These are phyloP conservation scores for Nyctibius grandis DNA, from an alignment of 2,797 vertebrate genomes.

Conservation along the genomic window DNA sequence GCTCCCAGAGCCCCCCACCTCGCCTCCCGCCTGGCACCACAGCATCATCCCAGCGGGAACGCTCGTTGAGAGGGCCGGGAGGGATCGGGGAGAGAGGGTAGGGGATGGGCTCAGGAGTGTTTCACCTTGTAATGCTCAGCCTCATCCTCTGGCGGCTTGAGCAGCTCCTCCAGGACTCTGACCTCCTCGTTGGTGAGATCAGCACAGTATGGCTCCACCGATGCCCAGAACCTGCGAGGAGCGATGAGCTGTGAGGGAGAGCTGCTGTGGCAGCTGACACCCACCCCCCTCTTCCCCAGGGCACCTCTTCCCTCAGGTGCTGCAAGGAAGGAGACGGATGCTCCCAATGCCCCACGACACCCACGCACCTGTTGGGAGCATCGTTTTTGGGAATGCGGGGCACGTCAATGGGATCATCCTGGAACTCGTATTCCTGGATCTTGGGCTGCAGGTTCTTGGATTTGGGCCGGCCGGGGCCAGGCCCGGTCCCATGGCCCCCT, in stretches of 20 bases:
- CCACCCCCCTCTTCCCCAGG: fast-evolving
- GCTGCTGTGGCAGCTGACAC: fast-evolving
- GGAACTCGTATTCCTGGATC: conserved; percentile 96
- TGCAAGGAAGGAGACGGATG: neutral
- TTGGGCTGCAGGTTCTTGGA: conserved; percentile 94
- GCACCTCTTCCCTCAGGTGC: fast-evolving
- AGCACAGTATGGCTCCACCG: conserved; percentile 95
- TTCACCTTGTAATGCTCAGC: conserved; percentile 95
- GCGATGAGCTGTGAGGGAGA: neutral
- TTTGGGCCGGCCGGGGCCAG: conserved; percentile 93
- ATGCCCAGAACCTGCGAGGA: conserved; percentile 90
- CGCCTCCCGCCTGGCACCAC: fast-evolving
- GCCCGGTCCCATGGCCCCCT: conserved; percentile 86
- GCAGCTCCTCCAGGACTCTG: conserved; percentile 91
- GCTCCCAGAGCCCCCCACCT: neutral
- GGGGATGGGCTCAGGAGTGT: fast-evolving
- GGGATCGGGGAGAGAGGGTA: neutral
- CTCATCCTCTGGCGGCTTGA: conserved; percentile 94
- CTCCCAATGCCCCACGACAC: neutral
- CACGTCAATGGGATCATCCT: conserved; percentile 93
- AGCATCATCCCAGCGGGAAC: fast-evolving
- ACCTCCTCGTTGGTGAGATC: conserved; percentile 97
- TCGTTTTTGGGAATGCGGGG: conserved; percentile 97
- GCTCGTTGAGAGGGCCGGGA: fast-evolving
- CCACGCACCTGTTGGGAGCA: conserved; percentile 90